Conservation (phyloP, 1,140 invertebrate genomes). For the Liolophura sinensis region DNA sequence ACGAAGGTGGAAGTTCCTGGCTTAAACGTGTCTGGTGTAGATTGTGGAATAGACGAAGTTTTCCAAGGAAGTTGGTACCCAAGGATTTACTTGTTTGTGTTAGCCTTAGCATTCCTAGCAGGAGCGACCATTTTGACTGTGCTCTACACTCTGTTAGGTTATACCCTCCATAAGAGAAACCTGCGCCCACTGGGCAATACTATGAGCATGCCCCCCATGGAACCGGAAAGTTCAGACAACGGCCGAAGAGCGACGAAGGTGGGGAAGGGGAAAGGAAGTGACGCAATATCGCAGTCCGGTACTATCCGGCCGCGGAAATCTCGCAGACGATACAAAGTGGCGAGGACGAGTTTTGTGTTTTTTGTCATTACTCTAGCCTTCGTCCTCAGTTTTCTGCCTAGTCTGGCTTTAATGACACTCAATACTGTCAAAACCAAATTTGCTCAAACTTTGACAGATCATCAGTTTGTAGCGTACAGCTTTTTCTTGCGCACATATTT, state of each 20-base stretch:
- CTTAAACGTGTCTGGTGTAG: background rate
- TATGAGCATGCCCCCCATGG: too few species aligned
- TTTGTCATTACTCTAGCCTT: conserved; percentile 44
- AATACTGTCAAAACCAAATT: conserved; percentile 31
- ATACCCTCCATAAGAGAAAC: background rate
- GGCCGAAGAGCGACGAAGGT: too few species aligned
- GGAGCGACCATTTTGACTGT: background rate
- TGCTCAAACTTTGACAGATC: conserved; percentile 9
- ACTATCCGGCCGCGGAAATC: too few species aligned
- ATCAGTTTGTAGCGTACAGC: conserved; percentile 36
- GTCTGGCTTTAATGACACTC: conserved; percentile 32
- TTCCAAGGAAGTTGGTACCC: background rate
- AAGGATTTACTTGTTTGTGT: background rate
- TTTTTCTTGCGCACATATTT: conserved; percentile 43
- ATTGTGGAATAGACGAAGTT: conserved; percentile 1
- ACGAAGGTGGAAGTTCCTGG: background rate
- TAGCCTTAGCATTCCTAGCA: background rate
- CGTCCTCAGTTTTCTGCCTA: conserved; percentile 46
- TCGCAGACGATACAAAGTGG: background rate
- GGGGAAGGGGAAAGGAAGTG: too few species aligned
- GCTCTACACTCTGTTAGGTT: conserved; percentile 1
- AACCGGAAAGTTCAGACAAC: too few species aligned
- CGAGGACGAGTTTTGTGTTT: conserved; percentile 33
- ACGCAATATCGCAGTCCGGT: too few species aligned
- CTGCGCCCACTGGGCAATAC: background rate